Conservation (phyloP, 2,888 invertebrate genomes). For the Athalia cordata region DNA sequence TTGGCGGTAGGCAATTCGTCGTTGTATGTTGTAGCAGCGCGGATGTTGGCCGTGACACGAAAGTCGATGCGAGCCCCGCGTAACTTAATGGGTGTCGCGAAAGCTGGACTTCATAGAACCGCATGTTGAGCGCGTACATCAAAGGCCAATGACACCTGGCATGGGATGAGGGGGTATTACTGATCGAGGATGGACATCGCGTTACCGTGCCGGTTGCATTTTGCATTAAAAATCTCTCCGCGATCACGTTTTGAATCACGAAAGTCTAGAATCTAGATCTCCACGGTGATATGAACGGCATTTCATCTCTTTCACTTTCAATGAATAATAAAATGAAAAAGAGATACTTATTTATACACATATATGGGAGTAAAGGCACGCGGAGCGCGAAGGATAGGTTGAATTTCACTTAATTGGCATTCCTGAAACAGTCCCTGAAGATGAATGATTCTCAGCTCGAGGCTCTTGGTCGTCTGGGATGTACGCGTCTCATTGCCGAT, state of each 20-base stretch:
- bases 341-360: background rate
- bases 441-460: slow-evolving; percentile 39
- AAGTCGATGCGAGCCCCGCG: slow-evolving; percentile 60
- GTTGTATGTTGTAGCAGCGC: slow-evolving; percentile 58
- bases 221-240: background rate
- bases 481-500: slow-evolving; percentile 30
- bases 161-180: slow-evolving; percentile 17
- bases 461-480: slow-evolving; percentile 14
- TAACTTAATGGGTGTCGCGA: slow-evolving; percentile 62
- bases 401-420: slow-evolving; percentile 43
- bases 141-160: slow-evolving; percentile 38
- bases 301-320: slow-evolving; percentile 21
- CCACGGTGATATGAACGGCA: background rate
- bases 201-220: background rate
- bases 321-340: background rate
- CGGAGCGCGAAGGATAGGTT: slow-evolving; percentile 13
- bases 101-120: slow-evolving; percentile 56
- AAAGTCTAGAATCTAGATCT: slow-evolving; percentile 17
- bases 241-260: background rate
- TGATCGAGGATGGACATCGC: background rate
- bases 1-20: background rate
- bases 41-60: slow-evolving; percentile 68
- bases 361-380: slow-evolving; percentile 18
- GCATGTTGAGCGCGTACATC: slow-evolving; percentile 17
- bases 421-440: slow-evolving; percentile 36